Base-by-base conservation (phyloP, 2,888 invertebrate genomes). In the Drosophila meridionalis region DNA sequence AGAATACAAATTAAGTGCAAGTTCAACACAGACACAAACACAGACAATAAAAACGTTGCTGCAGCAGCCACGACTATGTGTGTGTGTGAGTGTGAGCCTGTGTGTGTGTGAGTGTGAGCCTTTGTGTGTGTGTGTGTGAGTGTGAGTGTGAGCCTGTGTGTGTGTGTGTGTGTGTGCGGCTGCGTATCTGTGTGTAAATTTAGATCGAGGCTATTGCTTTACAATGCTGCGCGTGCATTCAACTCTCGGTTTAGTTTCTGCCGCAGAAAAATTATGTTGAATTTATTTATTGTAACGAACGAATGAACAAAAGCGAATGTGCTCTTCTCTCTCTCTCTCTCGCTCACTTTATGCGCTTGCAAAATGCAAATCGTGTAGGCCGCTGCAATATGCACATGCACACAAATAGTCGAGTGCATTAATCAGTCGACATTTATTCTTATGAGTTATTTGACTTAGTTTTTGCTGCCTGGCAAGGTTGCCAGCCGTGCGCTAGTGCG, bases 181-280 rank as follows among this genome's bases (percentile, higher is more conserved):
- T 67, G 80, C 61, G 75, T 85, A 79, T 83, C 75, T 88, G 72
- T 86, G 84, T 89, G 89, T 83, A 87, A 90, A 92, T 92, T 90
- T 93, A 91, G 93, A 92, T 93, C 93, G 93, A 93, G 93, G 93
- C 90, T 92, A 89, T 91, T 91, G 91, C 90, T 90, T 91, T 90
- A 91, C 93, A 93, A 92, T 93, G 92, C 92, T 91, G 91, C 82
- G 79, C 90, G 92, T 88, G 73, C 92, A 90, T 92, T 92, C 92
- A 92, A 88, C 90, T 90, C 80, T 72, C 68, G 56, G 40, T 52
- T 74, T 64, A 78, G 76, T 78, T 83, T 71, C 68, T 76, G 70
- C 63, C 69, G 62, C 67, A 69, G 60, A 71, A 86, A 79, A 83
- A 85, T 83, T 81, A 88, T 85, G 88, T 76, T 84, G 87, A 84